Evolutionary conservation across 1,140 invertebrate genomes (phyloP).

Genomic region (Goniozus legneri): DNA sequence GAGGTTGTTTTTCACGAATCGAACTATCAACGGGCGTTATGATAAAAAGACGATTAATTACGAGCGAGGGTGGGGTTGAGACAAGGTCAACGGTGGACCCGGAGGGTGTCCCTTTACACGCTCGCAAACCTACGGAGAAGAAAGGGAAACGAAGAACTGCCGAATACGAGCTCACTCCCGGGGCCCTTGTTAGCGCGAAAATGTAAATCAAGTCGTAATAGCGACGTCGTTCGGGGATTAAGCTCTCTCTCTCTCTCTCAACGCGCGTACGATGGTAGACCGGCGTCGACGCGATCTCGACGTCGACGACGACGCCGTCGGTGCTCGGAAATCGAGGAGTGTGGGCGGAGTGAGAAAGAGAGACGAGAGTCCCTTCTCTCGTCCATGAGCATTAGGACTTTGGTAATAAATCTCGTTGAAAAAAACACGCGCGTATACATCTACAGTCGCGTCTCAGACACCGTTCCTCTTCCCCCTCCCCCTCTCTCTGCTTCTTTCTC

Average conservation of each 20-base stretch:
- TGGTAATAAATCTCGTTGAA: slow-evolving; percentile 53
- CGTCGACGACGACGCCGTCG: not conserved
- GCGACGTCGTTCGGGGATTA: slow-evolving; percentile 22
- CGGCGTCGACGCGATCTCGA: slow-evolving; percentile 8
- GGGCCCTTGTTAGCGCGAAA: slow-evolving; percentile 27
- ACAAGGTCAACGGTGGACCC: too few species aligned
- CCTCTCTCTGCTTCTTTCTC: slow-evolving; percentile 17
- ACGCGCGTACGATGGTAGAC: slow-evolving; percentile 16
- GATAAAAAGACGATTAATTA: too few species aligned
- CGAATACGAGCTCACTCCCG: too few species aligned
- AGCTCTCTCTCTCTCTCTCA: too few species aligned
- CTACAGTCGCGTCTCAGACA: too few species aligned
- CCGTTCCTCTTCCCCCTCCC: slow-evolving; percentile 9
- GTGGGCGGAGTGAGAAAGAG: slow-evolving; percentile 11
- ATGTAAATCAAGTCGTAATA: slow-evolving; percentile 32
- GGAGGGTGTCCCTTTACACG: too few species aligned
- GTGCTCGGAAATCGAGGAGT: too few species aligned
- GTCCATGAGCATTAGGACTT: slow-evolving; percentile 43
- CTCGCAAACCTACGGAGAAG: too few species aligned
- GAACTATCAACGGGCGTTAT: too few species aligned
- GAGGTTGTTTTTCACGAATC: too few species aligned
- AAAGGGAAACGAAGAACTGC: too few species aligned
- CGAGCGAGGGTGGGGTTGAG: too few species aligned
- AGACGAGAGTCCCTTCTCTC: slow-evolving; percentile 18
- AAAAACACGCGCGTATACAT: slow-evolving; percentile 47